phyloP scores from a whole-genome alignment of 2,113 vertebrate genomes.

The Nyctereutes procyonoides region DNA sequence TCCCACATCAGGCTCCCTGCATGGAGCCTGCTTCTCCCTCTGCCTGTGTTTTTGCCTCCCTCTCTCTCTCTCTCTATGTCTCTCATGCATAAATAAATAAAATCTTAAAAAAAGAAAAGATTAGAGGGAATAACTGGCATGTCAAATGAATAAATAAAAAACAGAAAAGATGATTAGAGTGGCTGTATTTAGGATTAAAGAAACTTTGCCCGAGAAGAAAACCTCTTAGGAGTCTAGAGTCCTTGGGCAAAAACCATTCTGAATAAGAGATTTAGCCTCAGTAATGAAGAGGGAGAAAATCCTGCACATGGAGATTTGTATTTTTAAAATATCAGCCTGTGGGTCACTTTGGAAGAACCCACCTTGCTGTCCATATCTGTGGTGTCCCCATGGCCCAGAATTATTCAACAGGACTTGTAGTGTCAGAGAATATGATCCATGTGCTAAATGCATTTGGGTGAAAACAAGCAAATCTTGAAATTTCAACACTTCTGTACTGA shows the following conservation, averaged over 20 bases:
- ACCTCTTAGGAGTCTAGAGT: not conserved
- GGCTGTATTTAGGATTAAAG: not conserved
- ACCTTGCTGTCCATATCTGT: rapidly evolving
- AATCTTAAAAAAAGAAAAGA: not conserved
- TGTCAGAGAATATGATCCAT: not conserved
- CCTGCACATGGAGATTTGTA: not conserved
- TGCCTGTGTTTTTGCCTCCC: no score
- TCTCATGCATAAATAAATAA: no score
- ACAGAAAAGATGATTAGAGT: not conserved
- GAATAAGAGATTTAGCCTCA: not conserved
- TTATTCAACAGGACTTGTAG: not conserved
- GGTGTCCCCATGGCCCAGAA: no score
- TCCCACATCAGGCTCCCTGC: no score
- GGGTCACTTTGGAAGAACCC: not conserved
- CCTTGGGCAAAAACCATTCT: not conserved
- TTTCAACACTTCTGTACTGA: not conserved
- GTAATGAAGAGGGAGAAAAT: not conserved
- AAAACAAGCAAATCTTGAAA: not conserved
- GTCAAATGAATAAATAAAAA: not conserved
- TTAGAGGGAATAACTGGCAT: not conserved
- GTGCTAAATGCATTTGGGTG: not conserved
- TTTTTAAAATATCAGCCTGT: not conserved
- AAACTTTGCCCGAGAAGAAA: not conserved
- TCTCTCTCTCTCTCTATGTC: no score
- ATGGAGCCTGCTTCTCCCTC: no score